Base-by-base conservation (phyloP, 2,888 invertebrate species). In the Napeogenes sylphis region DNA sequence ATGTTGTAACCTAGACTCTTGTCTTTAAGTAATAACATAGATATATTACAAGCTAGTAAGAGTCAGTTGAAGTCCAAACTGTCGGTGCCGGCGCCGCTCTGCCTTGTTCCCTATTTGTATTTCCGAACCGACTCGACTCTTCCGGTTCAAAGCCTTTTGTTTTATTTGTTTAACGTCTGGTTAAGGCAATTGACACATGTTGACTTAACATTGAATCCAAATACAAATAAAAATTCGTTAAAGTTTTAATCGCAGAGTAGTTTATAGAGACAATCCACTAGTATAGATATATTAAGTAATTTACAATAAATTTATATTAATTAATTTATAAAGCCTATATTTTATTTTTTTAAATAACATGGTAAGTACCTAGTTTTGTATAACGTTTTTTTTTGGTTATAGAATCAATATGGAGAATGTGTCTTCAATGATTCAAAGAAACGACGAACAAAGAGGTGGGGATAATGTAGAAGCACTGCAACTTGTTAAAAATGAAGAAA, bases 401-500 rank as follows among this genome's bases (percentile, higher is more conserved):
- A 70, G 68, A 61, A 32, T 53, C 63, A 65, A 12, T 53, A 87
- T 87, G 85, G 85, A 85, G 69, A 79, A 78, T 70, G 79, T 74
- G 21, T 66, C 74, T n/a, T 73, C 77, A 57, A 78, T 80, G 73
- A 68, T 67, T 3, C 77, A 73, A 33, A 70, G 63, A n/a, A 68
- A 68, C 51, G 78, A 77, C 38, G 79, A 78, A 61, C 80, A 73
- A 47, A 75, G 76, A 8, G 79, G 79, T 45, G 78, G 74, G 46
- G 78, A 74, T 1, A 63, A 61, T 57, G 66, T 56, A 2, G 86
- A 85, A 63, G 90, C 90, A n/a, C 72, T 90, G 67, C 88, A 90
- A 72, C 81, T 89, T 12, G 86, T 89, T 42, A 89, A 90, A 73
- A 84, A 72, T 63, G 90, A 89, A 70, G 81, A 83, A 33, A 76